A percentile compares a stretch with the other conserved stretches of the same genome.
phyloP scores from a whole-genome alignment of 2,888 invertebrate genomes.

The Halocaridina rubra region DNA sequence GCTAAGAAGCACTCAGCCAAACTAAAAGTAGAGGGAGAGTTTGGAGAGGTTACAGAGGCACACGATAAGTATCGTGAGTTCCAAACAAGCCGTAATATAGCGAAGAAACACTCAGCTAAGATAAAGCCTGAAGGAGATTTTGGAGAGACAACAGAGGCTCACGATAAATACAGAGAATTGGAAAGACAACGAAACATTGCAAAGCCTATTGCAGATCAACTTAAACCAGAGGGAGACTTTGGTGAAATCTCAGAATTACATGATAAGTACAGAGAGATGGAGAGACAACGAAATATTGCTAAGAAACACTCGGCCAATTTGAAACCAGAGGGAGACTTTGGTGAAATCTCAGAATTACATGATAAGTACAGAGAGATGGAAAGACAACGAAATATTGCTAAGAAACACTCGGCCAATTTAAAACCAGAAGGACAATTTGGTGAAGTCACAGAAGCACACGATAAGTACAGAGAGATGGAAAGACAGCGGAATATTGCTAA shows the following conservation, averaged over 20 bases:
- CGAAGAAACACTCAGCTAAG: slow-evolving; percentile 35
- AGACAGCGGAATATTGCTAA: slow-evolving; percentile 56
- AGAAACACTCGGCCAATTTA: slow-evolving; percentile 34
- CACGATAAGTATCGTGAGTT: slow-evolving; percentile 33
- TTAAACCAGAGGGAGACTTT: slow-evolving; percentile 57
- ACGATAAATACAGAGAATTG: slow-evolving; percentile 37
- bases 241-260: slow-evolving; percentile 51
- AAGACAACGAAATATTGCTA: slow-evolving; percentile 49
- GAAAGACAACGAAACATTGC: slow-evolving; percentile 47
- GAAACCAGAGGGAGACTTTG: slow-evolving; percentile 51
- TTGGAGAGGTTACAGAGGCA: slow-evolving; percentile 48
- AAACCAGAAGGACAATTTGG: slow-evolving; percentile 55
- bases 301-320: slow-evolving; percentile 31
- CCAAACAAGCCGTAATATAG: slow-evolving; percentile 37
- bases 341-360: slow-evolving; percentile 50
- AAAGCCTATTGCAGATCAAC: slow-evolving; percentile 30
- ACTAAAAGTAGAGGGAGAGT: slow-evolving; percentile 43
- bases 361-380: slow-evolving; percentile 29
- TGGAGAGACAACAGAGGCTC: slow-evolving; percentile 47
- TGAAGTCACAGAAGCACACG: slow-evolving; percentile 47
- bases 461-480: slow-evolving; percentile 27
- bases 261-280: slow-evolving; percentile 34
- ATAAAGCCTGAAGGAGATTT: slow-evolving; percentile 53
- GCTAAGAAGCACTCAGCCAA: slow-evolving; percentile 49
- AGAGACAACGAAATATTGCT: slow-evolving; percentile 45